Evolutionary conservation across 2,113 vertebrate genomes (phyloP), one percentile per base, ranked within the genome.

Genomic region (Myiozetetes cayanensis): DNA sequence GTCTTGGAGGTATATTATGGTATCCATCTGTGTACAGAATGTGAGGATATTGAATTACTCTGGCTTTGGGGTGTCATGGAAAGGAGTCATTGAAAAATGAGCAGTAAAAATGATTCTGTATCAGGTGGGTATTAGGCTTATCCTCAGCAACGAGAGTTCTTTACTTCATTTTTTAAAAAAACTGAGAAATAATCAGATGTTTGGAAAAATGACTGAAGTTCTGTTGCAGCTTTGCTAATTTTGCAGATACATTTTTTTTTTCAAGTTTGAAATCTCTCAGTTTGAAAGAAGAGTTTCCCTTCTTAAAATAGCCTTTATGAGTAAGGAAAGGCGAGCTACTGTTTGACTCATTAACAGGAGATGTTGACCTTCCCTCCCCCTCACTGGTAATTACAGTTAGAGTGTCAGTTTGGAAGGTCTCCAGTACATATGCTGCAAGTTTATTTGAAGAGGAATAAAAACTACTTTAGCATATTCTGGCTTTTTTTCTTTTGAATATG

Each of bases 351-450:
- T 71, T 94, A 94, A 50, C 63, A 62, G 92, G 82, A 89, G 94
- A 65, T 83, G 85, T 30, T 96, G 94, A 94, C 88, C 92, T 96
- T 94, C 79, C 85, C 56, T 77, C 79, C 88, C 52, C 47, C 88
- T 90, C 12, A 0, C 55, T 87, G 77, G 35, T 93, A 88, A 92
- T 95, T 93, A 53, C 24, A 8, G 78, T 47, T 70, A 41, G 72
- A 52, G 77, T 80, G 50, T 94, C 68, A 53, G 10, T 86, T 92
- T 93, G 88, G 88, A 93, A 95, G 39, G 43, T 56, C 30, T 94
- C 90, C 83, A 80, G 0, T 67, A 23, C 22, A 52, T 46, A 3
- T 58, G 41, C 43, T 80, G 90, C 37, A 24, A 52, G 41, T 68
- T 89, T 89, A 63, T 53, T 80, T 91, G 53, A 65, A 79, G 75